phyloP scores from a whole-genome alignment of 2,797 vertebrate species.

The Dermochelys coriacea region DNA sequence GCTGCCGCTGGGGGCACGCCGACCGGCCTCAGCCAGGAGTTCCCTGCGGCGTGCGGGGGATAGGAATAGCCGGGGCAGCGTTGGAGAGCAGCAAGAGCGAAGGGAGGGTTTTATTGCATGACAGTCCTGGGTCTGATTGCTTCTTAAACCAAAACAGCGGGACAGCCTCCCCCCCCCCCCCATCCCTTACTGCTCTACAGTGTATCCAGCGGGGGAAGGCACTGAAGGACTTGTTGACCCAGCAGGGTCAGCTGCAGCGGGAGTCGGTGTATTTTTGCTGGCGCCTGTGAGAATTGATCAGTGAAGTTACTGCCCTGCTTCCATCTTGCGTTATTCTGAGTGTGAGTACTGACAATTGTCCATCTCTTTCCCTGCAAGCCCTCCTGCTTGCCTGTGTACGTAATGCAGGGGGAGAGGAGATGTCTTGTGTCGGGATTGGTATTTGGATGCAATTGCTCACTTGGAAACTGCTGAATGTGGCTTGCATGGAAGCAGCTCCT shows the following conservation, averaged over 20 bases:
- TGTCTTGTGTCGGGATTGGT: background rate
- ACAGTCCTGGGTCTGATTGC: background rate
- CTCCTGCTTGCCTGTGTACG: background rate
- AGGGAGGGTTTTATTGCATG: background rate
- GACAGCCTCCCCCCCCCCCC: background rate
- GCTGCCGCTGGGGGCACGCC: background rate
- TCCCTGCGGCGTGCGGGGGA: background rate
- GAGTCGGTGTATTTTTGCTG: background rate
- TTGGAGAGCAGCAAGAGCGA: background rate
- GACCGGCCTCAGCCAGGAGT: background rate
- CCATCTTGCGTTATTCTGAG: background rate
- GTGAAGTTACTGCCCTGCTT: conserved; percentile 2
- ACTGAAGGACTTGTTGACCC: background rate
- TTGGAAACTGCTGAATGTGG: background rate
- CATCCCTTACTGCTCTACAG: too few species aligned
- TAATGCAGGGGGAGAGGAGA: background rate
- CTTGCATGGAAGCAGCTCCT: background rate
- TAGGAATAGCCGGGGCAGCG: background rate
- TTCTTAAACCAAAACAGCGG: background rate
- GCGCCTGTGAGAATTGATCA: background rate
- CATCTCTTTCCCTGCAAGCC: background rate
- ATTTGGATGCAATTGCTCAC: background rate
- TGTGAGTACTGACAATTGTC: background rate
- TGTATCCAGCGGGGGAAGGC: background rate
- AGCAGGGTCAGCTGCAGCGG: background rate